Conservation (phyloP, 2,888 invertebrate species). For the Trissolcus japonicus region DNA sequence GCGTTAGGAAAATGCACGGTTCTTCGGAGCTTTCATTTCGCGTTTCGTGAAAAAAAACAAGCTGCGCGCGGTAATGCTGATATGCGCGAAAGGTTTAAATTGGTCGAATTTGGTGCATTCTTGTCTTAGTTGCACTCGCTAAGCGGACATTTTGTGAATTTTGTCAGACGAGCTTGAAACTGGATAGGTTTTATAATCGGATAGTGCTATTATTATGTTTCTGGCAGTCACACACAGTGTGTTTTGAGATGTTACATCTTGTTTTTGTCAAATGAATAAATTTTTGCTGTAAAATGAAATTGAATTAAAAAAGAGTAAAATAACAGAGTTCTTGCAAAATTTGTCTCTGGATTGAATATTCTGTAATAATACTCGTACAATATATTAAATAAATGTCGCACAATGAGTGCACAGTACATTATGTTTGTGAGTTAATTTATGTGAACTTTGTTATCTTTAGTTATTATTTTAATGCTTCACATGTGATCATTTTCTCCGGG, state of each 20-base stretch:
- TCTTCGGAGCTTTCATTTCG: slow-evolving; percentile 54
- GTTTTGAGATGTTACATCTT: slow-evolving; percentile 41
- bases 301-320: not conserved
- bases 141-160: slow-evolving; percentile 56
- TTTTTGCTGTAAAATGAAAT: not conserved
- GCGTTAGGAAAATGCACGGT: slow-evolving; percentile 48
- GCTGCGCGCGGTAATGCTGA: slow-evolving; percentile 46
- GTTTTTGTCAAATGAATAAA: slow-evolving; percentile 19
- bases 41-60: slow-evolving; percentile 21
- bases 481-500: slow-evolving; percentile 18
- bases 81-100: slow-evolving; percentile 53
- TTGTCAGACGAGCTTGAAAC: slow-evolving; percentile 54
- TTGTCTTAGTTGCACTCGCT: slow-evolving; percentile 55
- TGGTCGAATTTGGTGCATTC: slow-evolving; percentile 57
- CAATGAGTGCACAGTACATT: not conserved
- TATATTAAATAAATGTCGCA: not conserved
- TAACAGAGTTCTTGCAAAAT: not conserved
- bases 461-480: slow-evolving; percentile 21
- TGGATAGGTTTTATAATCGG: slow-evolving; percentile 53
- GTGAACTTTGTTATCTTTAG: slow-evolving; percentile 19
- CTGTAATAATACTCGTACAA: not conserved
- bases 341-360: too few relatives aligned
- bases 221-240: slow-evolving; percentile 38
- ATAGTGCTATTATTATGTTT: slow-evolving; percentile 52
- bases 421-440: slow-evolving; percentile 14